phyloP scores from a whole-genome alignment of 2,797 vertebrate species.

The Monodelphis domestica region DNA sequence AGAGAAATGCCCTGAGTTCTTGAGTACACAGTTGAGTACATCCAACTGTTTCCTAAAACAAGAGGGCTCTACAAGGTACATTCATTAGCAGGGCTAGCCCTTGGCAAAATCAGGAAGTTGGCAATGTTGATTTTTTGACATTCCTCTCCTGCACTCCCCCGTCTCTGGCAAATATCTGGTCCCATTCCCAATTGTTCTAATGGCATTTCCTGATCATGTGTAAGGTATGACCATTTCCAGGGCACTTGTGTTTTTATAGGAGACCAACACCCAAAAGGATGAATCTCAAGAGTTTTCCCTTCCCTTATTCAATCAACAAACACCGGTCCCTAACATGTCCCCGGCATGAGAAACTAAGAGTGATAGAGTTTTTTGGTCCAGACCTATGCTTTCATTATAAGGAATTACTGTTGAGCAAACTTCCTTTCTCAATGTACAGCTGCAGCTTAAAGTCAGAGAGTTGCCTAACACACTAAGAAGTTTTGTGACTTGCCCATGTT shows the following conservation, averaged over 20 bases:
- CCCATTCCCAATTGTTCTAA: not conserved
- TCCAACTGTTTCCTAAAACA: constrained; percentile 56
- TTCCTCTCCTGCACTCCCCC: not conserved
- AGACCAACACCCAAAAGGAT: not conserved
- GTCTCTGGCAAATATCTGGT: not conserved
- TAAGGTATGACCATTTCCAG: not conserved
- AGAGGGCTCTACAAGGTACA: not conserved
- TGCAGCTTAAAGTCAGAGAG: not conserved
- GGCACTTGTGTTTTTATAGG: not conserved
- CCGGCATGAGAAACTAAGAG: not conserved
- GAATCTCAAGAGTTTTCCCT: not conserved
- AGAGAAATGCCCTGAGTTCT: constrained; percentile 47
- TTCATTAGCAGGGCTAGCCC: not conserved
- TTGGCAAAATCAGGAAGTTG: not conserved
- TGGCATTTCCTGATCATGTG: not conserved
- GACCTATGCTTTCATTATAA: not conserved
- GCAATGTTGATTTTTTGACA: not conserved
- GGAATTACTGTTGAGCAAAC: not conserved
- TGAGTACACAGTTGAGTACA: constrained; percentile 66
- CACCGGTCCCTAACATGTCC: not conserved
- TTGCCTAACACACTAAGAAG: not conserved
- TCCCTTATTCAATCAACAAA: not conserved
- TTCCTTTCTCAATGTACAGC: not conserved
- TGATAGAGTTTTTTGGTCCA: not conserved
- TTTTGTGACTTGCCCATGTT: not conserved